These are phyloP conservation scores for Prinia subflava DNA, from an alignment of 2,113 vertebrate species.

Conservation along the genomic window DNA sequence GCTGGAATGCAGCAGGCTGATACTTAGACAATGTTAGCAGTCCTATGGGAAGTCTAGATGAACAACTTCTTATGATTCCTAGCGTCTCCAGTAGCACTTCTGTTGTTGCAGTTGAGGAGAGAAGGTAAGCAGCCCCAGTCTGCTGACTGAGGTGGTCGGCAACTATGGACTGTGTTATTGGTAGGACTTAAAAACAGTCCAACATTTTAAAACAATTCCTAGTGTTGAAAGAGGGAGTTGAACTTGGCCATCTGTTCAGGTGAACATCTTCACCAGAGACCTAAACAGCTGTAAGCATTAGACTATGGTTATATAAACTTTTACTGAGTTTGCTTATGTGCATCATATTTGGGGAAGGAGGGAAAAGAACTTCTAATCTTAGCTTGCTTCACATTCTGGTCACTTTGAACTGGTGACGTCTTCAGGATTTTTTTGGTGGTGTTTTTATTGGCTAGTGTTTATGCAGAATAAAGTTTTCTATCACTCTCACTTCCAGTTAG, in stretches of 20 bases:
- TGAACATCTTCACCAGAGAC: not conserved
- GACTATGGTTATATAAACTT: not conserved
- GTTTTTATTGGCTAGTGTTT: constrained; percentile 72
- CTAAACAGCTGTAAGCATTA: not conserved
- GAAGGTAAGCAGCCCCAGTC: not conserved
- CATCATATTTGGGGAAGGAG: not conserved
- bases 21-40: not conserved
- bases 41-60: not conserved
- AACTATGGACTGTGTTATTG: not conserved
- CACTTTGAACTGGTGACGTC: constrained; percentile 36
- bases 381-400: constrained; percentile 46
- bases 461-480: constrained; percentile 60
- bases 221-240: not conserved
- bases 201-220: not conserved
- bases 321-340: not conserved
- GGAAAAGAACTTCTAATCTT: constrained; percentile 42
- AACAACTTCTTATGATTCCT: not conserved
- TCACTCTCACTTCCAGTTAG: constrained; percentile 75
- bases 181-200: not conserved
- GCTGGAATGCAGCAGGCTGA: not conserved
- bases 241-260: not conserved
- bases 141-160: not conserved
- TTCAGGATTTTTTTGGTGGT: constrained; percentile 46
- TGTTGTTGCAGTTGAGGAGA: not conserved
- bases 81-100: not conserved